Percentiles rank a stretch among this genome's conserved stretches.
These are phyloP conservation scores for Lycia hirtaria DNA, from an alignment of 2,888 invertebrate species.

Conservation along the genomic window DNA sequence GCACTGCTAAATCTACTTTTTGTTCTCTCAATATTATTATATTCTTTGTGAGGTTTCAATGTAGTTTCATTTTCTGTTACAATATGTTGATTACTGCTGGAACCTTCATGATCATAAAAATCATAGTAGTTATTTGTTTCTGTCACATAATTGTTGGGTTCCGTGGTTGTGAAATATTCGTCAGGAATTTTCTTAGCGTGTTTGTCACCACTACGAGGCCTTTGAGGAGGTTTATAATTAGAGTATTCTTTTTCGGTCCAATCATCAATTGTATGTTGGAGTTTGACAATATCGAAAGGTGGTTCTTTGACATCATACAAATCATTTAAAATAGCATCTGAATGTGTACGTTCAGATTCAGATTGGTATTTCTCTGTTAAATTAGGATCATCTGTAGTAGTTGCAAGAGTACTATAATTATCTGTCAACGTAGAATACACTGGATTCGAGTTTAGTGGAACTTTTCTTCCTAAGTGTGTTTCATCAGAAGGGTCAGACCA, in stretches of 20 bases:
- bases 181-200: conserved; percentile 92
- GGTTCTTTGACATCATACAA: conserved; percentile 80
- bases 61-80: conserved; percentile 62
- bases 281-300: conserved; percentile 89
- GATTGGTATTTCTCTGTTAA: conserved; percentile 78
- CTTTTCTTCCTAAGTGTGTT: conserved; percentile 78
- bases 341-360: conserved; percentile 79
- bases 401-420: conserved; percentile 52
- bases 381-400: conserved; percentile 60
- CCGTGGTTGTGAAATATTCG: conserved; percentile 89
- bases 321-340: conserved; percentile 66
- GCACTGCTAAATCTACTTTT: conserved; percentile 57
- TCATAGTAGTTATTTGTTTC: conserved; percentile 67
- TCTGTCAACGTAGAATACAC: conserved; percentile 50
- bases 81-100: conserved; percentile 75
- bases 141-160: conserved; percentile 69
- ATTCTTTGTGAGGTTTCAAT: conserved; percentile 59
- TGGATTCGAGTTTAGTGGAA: conserved; percentile 68
- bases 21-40: conserved; percentile 67
- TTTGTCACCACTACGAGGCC: conserved; percentile 82
- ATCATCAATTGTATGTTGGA: conserved; percentile 93
- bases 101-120: conserved; percentile 78
- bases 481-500: conserved; percentile 61
- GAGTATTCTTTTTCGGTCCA: conserved; percentile 93
- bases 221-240: conserved; percentile 77